Conservation (phyloP, 2,888 invertebrate species). For the Dryadula phaetusa region DNA sequence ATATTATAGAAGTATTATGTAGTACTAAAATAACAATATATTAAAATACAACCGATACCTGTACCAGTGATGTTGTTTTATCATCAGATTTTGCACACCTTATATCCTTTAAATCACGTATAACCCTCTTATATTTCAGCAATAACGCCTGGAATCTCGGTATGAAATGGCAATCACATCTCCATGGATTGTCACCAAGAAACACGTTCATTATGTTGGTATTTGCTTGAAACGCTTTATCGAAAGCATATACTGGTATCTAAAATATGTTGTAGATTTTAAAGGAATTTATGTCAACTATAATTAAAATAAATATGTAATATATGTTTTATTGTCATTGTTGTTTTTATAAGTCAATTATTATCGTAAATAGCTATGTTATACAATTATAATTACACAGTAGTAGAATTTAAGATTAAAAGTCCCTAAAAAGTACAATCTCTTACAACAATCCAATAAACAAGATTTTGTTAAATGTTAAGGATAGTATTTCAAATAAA, state of each 20-base stretch:
- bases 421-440: too few relatives aligned
- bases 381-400: too few relatives aligned
- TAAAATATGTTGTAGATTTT: constrained; percentile 57
- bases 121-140: constrained; percentile 87
- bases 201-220: constrained; percentile 87
- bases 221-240: constrained; percentile 90
- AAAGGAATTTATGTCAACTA: neutral
- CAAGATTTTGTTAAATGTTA: too few relatives aligned
- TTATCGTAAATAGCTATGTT: too few relatives aligned
- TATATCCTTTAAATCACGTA: constrained; percentile 88
- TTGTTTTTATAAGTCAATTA: too few relatives aligned
- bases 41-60: constrained; percentile 70
- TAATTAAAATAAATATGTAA: too few relatives aligned
- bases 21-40: neutral
- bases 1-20: too few relatives aligned
- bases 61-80: constrained; percentile 85
- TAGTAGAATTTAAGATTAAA: too few relatives aligned
- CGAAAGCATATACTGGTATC: constrained; percentile 92
- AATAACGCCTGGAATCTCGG: constrained; percentile 89
- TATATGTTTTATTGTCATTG: too few relatives aligned
- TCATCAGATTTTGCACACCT: constrained; percentile 86
- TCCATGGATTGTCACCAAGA: constrained; percentile 92
- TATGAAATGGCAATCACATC: constrained; percentile 92
- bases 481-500: too few relatives aligned
- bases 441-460: too few relatives aligned